Percentiles rank a stretch among this genome's conserved stretches.
These are phyloP conservation scores for Turnix velox DNA, from an alignment of 2,113 vertebrate genomes.

Conservation along the genomic window DNA sequence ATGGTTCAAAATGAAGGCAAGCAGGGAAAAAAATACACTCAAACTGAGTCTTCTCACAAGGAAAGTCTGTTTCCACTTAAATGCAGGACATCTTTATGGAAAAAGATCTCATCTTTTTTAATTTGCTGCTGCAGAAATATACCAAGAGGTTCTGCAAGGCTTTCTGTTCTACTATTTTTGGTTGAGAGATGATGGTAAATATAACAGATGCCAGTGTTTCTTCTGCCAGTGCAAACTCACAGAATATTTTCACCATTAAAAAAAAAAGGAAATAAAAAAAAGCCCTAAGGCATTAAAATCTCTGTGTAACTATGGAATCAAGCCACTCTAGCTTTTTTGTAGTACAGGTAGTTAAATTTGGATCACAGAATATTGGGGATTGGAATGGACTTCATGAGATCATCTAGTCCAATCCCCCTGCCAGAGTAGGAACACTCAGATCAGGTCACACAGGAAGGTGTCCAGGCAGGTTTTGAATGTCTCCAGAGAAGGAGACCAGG, in stretches of 20 bases:
- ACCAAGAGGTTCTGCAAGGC: background rate
- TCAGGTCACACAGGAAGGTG: no score
- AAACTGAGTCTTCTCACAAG: background rate
- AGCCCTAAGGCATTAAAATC: background rate
- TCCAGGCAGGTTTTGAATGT: no score
- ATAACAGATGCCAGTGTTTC: background rate
- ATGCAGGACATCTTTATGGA: background rate
- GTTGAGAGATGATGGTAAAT: background rate
- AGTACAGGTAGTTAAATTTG: background rate
- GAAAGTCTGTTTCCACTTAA: constrained; percentile 24
- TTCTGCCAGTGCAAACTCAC: background rate
- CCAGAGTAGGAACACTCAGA: no score
- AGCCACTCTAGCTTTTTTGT: background rate
- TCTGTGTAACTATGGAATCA: background rate
- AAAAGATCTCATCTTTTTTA: background rate
- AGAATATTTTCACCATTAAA: background rate
- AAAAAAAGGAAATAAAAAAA: background rate
- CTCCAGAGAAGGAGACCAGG: no score
- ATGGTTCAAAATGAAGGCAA: background rate
- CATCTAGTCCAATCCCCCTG: no score
- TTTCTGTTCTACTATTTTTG: constrained; percentile 28
- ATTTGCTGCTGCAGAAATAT: constrained; percentile 17
- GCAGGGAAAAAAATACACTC: background rate
- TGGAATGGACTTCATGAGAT: no score
- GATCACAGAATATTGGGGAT: no score